Conservation (phyloP, 2,888 invertebrate genomes). For the Piscicola geometra region DNA sequence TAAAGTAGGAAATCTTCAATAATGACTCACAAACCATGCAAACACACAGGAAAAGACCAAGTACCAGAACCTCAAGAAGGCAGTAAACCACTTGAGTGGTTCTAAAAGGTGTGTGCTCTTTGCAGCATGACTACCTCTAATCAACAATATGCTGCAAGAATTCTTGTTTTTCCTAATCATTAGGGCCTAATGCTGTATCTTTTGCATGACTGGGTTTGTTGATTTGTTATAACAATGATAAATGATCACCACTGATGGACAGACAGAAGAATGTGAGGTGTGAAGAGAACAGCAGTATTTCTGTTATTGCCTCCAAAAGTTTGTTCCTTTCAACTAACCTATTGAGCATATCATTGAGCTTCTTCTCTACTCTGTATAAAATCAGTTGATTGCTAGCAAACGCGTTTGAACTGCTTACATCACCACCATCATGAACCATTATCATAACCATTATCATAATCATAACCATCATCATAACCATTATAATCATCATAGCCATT, state of each 20-base stretch:
- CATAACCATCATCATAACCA: no score
- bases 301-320: conserved; percentile 10
- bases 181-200: no score
- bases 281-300: neutral
- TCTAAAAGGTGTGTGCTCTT: neutral
- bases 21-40: no score
- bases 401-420: no score
- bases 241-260: neutral
- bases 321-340: neutral
- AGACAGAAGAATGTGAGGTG: conserved; percentile 1
- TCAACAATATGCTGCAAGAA: neutral
- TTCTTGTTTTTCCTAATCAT: no score
- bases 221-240: neutral
- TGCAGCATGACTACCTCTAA: neutral
- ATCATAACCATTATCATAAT: no score
- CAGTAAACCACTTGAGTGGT: neutral
- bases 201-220: no score
- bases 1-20: no score
- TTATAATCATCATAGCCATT: no score
- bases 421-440: neutral
- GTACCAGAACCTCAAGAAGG: conserved; percentile 11
- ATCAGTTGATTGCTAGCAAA: no score
- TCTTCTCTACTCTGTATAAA: no score
- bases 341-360: neutral
- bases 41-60: conserved; percentile 4